phyloP scores from a whole-genome alignment of 2,113 vertebrate species.

The Nannospalax galili region DNA sequence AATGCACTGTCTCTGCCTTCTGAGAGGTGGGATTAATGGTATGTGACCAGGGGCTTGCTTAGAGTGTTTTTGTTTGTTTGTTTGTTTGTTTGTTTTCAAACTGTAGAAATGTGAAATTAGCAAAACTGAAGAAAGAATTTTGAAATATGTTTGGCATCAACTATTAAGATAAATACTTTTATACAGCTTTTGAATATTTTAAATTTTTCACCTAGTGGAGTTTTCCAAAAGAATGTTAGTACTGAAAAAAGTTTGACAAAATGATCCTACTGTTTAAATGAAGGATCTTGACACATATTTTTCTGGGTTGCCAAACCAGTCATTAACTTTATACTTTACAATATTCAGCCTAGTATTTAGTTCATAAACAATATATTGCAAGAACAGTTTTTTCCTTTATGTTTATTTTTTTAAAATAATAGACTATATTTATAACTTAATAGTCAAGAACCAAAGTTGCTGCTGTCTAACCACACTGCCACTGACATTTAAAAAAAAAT shows the following conservation, averaged over 20 bases:
- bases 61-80: background rate
- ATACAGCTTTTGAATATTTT: conserved; percentile 9
- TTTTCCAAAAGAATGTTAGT: background rate
- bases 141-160: background rate
- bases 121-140: background rate
- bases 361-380: conserved; percentile 26
- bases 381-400: conserved; percentile 47
- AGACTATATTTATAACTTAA: conserved; percentile 72
- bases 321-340: conserved; percentile 67
- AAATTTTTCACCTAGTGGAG: background rate
- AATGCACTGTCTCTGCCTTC: no score
- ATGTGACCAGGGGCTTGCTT: no score
- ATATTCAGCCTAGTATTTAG: conserved; percentile 46
- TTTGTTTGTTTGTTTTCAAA: background rate
- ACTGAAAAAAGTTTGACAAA: background rate
- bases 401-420: conserved; percentile 68
- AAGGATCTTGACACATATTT: conserved; percentile 53
- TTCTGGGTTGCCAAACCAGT: conserved; percentile 59
- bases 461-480: conserved; percentile 78
- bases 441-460: conserved; percentile 69
- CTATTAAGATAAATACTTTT: background rate
- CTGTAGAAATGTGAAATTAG: background rate
- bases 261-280: conserved; percentile 51
- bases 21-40: no score
- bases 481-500: conserved; percentile 76